Evolutionary conservation across 2,113 vertebrate species (phyloP), one percentile per base, ranked within the genome.

Genomic region (Callithrix jacchus): DNA sequence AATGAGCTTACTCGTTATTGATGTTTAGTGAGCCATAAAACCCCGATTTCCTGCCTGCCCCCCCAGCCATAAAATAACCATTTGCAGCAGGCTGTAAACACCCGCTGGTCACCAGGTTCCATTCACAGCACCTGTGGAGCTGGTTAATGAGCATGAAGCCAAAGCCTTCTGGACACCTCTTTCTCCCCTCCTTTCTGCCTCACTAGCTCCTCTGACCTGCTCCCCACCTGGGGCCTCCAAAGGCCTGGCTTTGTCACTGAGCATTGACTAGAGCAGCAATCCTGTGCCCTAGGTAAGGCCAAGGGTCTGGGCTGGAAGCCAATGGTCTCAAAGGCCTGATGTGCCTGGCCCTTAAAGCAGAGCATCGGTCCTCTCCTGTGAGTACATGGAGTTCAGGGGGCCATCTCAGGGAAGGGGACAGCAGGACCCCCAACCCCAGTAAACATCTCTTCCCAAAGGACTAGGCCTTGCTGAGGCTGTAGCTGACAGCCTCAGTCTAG

Each of bases 11-110:
- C 85, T 95, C 93, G 35, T 64, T 91, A 86, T 42, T 81, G 92
- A 83, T 74, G 73, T 81, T 94, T 88, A 93, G 92, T 82, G 68
- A 79, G 42, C 74, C 83, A 61, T 97, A 89, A 97, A 97, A 68
- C 56, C 82, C 76, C 6, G 1, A 87, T 87, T 95, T 97, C 94
- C 96, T 93, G 93, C 76, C 76, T 88, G 85, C 1, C 73, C 47
- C 90, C 88, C 83, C n/a, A 56, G 37, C 86, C 52, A 17, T 68
- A 49, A 89, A 96, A 20, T 66, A 89, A 79, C 64, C n/a, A 18
- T 94, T 85, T 87, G 30, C 80, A 5, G 14, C 56, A 88, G 93
- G 25, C 66, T 85, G 37, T 96, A 89, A 89, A 97, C 81, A 85
- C 66, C 47, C 20, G 3, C n/a, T 56, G 74, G 47, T 45, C 64